A percentile compares a stretch with the other conserved stretches of the same genome.
phyloP scores from a whole-genome alignment of 2,888 invertebrate species.

The Lumbricus terrestris region DNA sequence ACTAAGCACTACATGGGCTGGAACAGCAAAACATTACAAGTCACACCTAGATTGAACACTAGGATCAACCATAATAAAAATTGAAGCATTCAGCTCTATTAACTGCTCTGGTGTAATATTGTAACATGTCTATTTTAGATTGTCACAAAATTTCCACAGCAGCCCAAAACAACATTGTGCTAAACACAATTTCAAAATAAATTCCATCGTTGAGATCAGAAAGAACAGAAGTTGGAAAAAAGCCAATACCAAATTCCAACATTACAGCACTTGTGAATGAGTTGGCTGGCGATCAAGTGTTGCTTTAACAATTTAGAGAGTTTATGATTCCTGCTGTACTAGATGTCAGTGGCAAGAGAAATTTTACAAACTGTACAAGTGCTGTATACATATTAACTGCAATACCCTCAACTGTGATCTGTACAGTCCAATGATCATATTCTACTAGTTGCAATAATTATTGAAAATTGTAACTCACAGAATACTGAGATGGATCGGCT shows the following conservation, averaged over 20 bases:
- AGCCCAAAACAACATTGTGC: not conserved
- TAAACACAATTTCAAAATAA: not conserved
- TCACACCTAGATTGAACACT: not conserved
- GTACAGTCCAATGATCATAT: not conserved
- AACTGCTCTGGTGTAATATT: too few species aligned
- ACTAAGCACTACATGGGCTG: not conserved
- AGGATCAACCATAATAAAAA: constrained; percentile 39
- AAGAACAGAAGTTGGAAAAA: not conserved
- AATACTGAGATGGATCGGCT: constrained; percentile 61
- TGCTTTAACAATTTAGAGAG: too few species aligned
- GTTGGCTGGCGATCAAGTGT: too few species aligned
- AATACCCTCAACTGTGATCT: too few species aligned
- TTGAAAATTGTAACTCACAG: constrained; percentile 50
- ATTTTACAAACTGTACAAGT: too few species aligned
- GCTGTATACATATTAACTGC: too few species aligned
- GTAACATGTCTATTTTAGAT: not conserved
- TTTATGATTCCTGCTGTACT: too few species aligned
- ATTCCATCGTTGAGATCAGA: not conserved
- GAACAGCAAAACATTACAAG: not conserved
- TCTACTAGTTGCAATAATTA: not conserved
- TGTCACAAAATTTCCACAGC: not conserved
- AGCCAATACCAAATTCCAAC: not conserved
- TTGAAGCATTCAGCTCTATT: too few species aligned
- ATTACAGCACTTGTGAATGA: not conserved
- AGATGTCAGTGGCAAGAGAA: too few species aligned